Conservation (phyloP, 2,113 vertebrate genomes). For the Panthera uncia region DNA sequence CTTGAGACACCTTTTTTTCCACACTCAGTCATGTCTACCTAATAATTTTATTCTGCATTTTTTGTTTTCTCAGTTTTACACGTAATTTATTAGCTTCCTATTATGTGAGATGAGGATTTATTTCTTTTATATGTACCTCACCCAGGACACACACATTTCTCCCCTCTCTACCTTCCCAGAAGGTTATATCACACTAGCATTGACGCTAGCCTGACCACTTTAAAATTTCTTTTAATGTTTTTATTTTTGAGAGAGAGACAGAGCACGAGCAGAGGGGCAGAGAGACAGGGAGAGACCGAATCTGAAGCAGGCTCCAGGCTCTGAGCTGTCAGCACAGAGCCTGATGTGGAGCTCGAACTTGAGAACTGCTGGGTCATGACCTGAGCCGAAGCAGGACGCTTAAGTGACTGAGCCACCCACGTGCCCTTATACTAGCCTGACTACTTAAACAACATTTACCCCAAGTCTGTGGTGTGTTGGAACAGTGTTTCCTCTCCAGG, state of each 20-base stretch:
- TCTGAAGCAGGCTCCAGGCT: no score
- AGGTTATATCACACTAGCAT: background rate
- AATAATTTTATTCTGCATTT: background rate
- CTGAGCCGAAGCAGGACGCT: no score
- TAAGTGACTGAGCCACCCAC: no score
- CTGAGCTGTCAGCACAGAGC: no score
- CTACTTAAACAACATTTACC: background rate
- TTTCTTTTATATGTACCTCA: background rate
- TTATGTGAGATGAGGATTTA: background rate
- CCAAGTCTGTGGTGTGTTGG: background rate
- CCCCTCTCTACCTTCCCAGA: accelerated
- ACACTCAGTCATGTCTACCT: background rate
- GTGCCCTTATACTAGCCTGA: no score
- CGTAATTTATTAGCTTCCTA: background rate
- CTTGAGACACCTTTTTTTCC: background rate
- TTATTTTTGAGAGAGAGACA: no score
- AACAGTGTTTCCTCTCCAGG: background rate
- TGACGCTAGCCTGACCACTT: background rate
- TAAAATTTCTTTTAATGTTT: no score
- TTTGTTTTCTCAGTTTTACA: background rate
- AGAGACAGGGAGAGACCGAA: no score
- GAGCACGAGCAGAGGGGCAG: no score
- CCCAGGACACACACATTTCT: background rate
- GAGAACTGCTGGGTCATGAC: no score
- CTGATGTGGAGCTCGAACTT: no score